Conservation (phyloP, 2,113 vertebrate species). For the Herpailurus yagouaroundi region DNA sequence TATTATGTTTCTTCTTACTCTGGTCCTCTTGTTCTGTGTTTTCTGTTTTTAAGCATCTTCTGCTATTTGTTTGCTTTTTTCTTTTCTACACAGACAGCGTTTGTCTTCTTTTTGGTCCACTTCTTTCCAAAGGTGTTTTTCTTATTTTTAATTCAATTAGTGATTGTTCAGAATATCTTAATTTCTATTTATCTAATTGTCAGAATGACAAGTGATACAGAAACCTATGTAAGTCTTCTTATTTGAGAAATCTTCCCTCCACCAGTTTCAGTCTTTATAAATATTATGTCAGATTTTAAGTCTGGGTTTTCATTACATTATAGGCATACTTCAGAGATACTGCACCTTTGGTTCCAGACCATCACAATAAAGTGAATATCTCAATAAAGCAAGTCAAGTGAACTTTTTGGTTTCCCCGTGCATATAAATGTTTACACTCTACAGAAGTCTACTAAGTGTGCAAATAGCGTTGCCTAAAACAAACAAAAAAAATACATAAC, state of each 20-base stretch:
- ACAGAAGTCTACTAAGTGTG: not conserved
- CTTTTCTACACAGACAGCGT: not conserved
- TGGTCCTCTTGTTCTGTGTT: not conserved
- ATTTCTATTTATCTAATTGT: not conserved
- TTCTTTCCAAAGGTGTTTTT: not conserved
- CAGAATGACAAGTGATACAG: not conserved
- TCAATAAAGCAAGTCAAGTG: not conserved
- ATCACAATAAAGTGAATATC: not conserved
- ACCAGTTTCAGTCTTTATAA: not conserved
- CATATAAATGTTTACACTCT: not conserved
- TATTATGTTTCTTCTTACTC: not conserved
- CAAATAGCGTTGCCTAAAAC: not conserved
- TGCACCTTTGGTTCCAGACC: not conserved
- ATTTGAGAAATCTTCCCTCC: not conserved
- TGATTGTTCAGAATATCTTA: not conserved
- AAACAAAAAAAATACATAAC: not conserved
- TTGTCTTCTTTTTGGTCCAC: not conserved
- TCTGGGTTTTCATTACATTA: not conserved
- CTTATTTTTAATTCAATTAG: not conserved
- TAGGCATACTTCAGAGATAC: not conserved
- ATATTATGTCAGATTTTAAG: not conserved
- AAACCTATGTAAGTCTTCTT: not conserved
- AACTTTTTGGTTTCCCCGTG: not conserved
- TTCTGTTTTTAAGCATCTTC: not conserved
- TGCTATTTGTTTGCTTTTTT: conserved; percentile 9